A percentile compares a stretch with the other conserved stretches of the same genome.
Evolutionary conservation across 2,888 invertebrate genomes (phyloP).

Genomic region (Ditula angustiorana): DNA sequence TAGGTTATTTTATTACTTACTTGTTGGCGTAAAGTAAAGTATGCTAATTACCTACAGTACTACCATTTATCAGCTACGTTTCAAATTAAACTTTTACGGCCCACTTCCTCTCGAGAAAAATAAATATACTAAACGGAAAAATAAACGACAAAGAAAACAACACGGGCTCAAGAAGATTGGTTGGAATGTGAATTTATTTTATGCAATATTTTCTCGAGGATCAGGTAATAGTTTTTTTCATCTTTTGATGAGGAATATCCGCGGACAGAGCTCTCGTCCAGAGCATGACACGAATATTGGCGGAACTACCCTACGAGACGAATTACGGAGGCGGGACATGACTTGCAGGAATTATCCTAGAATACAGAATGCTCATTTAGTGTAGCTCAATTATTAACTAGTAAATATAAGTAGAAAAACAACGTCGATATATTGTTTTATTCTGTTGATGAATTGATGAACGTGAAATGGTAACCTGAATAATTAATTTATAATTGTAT

Average conservation of each 20-base stretch:
- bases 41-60: neutral
- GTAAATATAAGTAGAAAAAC: no score
- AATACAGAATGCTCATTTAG: conserved; percentile 34
- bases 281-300: conserved; percentile 16
- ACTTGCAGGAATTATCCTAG: conserved; percentile 22
- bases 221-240: conserved; percentile 10
- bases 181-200: conserved; percentile 1
- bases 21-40: neutral
- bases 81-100: neutral
- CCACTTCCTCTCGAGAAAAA: conserved; percentile 6
- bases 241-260: neutral
- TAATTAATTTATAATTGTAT: no score
- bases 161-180: conserved; percentile 22
- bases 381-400: conserved; percentile 14
- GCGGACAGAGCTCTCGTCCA: neutral
- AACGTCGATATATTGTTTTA: no score
- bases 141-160: conserved; percentile 19
- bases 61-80: neutral
- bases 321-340: conserved; percentile 26
- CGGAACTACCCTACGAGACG: conserved; percentile 6
- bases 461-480: no score
- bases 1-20: no score
- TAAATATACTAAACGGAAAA: neutral
- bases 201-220: conserved; percentile 4
- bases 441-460: no score